These are phyloP conservation scores for Apeira syringaria DNA, from an alignment of 2,888 invertebrate genomes.

Conservation along the genomic window DNA sequence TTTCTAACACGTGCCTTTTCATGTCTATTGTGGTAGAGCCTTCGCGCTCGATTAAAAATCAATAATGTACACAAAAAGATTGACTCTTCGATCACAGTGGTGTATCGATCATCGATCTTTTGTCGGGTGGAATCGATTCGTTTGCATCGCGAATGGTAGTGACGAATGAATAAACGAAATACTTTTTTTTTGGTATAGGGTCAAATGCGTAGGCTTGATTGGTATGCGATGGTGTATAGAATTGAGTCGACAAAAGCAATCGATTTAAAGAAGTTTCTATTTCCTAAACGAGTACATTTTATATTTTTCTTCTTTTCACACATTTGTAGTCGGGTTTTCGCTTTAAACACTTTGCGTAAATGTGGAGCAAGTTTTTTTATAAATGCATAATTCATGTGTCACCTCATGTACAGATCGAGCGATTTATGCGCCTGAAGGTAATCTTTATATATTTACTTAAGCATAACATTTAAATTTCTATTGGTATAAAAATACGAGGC, in stretches of 20 bases:
- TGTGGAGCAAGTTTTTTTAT: too few species aligned
- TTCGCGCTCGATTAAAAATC: conserved; percentile 75
- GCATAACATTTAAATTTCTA: too few species aligned
- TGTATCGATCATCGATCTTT: conserved; percentile 76
- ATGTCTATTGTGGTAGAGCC: conserved; percentile 53
- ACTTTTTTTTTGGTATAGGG: conserved; percentile 33
- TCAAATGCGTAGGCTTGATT: conserved; percentile 46
- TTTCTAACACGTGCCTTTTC: conserved; percentile 37
- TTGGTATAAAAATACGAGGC: too few species aligned
- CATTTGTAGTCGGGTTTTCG: too few species aligned
- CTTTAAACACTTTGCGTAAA: too few species aligned
- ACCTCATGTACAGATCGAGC: too few species aligned
- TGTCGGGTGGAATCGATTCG: conserved; percentile 75
- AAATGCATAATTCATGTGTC: too few species aligned
- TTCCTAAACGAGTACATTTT: background rate
- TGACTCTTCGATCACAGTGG: conserved; percentile 73
- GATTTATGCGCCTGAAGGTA: too few species aligned
- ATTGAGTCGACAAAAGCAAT: background rate
- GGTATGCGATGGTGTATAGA: conserved; percentile 32
- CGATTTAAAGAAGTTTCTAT: background rate
- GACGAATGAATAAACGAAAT: conserved; percentile 35
- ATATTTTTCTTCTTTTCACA: too few species aligned
- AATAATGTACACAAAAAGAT: conserved; percentile 72
- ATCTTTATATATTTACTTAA: too few species aligned
- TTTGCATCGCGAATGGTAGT: conserved; percentile 63